Evolutionary conservation across 2,888 invertebrate species (phyloP).

Genomic region (Dasypolia templi): DNA sequence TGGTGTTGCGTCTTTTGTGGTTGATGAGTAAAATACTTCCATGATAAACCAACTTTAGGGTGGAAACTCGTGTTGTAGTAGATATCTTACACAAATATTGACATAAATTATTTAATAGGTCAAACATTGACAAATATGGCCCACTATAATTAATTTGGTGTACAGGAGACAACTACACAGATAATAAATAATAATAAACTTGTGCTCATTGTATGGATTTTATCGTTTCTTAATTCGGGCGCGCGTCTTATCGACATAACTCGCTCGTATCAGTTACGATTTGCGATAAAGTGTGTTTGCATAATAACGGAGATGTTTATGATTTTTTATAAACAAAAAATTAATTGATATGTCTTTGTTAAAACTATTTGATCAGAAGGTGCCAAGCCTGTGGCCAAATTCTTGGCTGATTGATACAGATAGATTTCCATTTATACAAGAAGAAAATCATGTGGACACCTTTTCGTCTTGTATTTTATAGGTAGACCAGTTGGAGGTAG

Average conservation of each 20-base stretch:
- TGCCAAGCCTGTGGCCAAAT: no score
- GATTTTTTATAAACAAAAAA: conserved; percentile 56
- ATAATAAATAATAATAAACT: conserved; percentile 52
- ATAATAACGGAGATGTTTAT: conserved; percentile 63
- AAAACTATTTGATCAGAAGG: neutral
- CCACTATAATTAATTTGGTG: conserved; percentile 33
- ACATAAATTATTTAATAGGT: conserved; percentile 23
- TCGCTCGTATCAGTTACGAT: conserved; percentile 65
- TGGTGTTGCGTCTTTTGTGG: neutral
- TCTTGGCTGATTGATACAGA: no score
- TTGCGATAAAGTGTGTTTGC: conserved; percentile 68
- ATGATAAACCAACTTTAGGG: neutral
- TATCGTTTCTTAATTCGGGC: conserved; percentile 65
- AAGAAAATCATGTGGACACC: neutral
- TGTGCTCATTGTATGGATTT: conserved; percentile 32
- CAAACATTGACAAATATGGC: conserved; percentile 33
- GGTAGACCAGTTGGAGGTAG: neutral
- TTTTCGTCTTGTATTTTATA: neutral
- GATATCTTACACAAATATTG: conserved; percentile 25
- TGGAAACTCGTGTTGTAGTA: neutral
- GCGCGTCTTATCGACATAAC: conserved; percentile 62
- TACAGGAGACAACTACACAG: conserved; percentile 24
- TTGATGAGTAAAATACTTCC: conserved; percentile 8
- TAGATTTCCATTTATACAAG: no score
- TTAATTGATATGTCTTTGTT: conserved; percentile 35